Base-by-base conservation (phyloP, 30 jellyfish, hydroid and myxozoan genomes). In the Hydractinia symbiolongicarpus region DNA sequence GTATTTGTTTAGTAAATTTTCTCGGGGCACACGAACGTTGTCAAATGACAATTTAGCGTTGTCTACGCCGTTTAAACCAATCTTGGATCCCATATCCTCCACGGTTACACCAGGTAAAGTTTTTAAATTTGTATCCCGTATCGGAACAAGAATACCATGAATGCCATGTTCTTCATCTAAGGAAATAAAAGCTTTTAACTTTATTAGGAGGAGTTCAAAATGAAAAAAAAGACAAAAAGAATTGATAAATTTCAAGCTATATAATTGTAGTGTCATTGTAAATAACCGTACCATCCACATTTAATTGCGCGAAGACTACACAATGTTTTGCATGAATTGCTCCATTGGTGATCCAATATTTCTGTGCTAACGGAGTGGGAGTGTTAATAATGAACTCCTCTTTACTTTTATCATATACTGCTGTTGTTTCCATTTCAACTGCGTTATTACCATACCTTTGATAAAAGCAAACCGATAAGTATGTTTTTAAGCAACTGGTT, bases 1-100 rank as follows among this genome's bases (percentile, higher is more conserved):
- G 76, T 85, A 57, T 62, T 83, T 89, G 85, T 91, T 86, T 73
- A 91, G 78, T 68, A 91, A 87, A 55, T 86, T 85, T 73, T 83
- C 91, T n/a, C 96, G 79, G 8, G 98, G 96, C 52, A 91, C 96
- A 5, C 98, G 95, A n/a, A 91, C 96, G 55, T 91, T 86, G 50
- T 91, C 86, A 70, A 91, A 91, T 79, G 90, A 30, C 75, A 89
- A 78, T 79, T 90, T 85, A 71, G 95, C 97, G 79, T 90, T 90
- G 90, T 90, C 97, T 20, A 90, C 97, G 50, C 97, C 97, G 66
- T 90, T 90, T 54, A 91, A 84, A 8, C 95, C 94, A 88, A 90
- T 90, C 67, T 90, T 90, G 87, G 74, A 82, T 4, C 97, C 97
- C 97, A 90, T 90, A 73, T 90, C 97, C 78, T 86, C 97, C 61